These are phyloP conservation scores for Zaprionus inermis DNA, from an alignment of 1,140 invertebrate species.

Conservation along the genomic window DNA sequence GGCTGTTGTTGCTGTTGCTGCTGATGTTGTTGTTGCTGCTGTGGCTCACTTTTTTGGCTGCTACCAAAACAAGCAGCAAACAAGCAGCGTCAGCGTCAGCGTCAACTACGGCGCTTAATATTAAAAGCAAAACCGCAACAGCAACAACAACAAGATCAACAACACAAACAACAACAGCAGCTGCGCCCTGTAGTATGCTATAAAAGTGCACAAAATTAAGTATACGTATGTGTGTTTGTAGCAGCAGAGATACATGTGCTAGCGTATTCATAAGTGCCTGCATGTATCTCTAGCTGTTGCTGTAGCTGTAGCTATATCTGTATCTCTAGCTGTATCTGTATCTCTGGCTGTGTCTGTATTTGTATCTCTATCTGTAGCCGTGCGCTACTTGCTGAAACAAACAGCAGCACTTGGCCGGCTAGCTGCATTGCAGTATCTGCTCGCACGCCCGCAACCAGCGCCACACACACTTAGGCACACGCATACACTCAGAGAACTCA, in stretches of 20 bases:
- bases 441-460: background rate
- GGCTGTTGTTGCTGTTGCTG: background rate
- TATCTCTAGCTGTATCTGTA: background rate
- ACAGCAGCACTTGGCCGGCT: constrained; percentile 49
- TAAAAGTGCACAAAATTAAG: constrained; percentile 54
- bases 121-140: constrained; percentile 72
- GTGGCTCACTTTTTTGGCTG: constrained; percentile 44
- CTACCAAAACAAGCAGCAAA: constrained; percentile 68
- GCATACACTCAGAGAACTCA: background rate
- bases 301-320: too few relatives aligned
- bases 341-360: too few relatives aligned
- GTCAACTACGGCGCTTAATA: constrained; percentile 72
- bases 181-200: constrained; percentile 17
- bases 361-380: background rate
- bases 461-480: background rate
- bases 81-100: constrained; percentile 78
- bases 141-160: constrained; percentile 41
- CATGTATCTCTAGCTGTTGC: constrained; percentile 17
- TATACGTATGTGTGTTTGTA: constrained; percentile 46
- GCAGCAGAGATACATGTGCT: background rate
- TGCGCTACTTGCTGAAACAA: constrained; percentile 41
- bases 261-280: constrained; percentile 39
- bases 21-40: constrained; percentile 40
- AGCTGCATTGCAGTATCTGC: constrained; percentile 47
- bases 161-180: constrained; percentile 17